Percentiles rank a stretch among this genome's conserved stretches.
Conservation (phyloP, 2,888 invertebrate genomes). For the Cerceris rybyensis region DNA sequence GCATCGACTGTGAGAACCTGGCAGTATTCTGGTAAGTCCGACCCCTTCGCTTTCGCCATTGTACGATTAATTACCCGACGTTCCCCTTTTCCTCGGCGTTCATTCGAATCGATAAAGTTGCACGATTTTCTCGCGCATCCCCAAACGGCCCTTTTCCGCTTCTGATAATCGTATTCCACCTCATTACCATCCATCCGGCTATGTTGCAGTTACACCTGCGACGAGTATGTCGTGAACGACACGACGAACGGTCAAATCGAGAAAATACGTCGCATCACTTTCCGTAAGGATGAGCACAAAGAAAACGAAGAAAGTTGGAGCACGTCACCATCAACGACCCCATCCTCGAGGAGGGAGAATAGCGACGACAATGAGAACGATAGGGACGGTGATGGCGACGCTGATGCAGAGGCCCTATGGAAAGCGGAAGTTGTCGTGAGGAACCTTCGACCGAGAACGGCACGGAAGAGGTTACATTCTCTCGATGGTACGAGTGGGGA, state of each 20-base stretch:
- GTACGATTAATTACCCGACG: conserved; percentile 3
- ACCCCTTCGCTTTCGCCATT: conserved; percentile 30
- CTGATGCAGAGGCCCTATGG: conserved; percentile 79
- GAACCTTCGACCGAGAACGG: conserved; percentile 85
- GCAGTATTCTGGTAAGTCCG: conserved; percentile 89
- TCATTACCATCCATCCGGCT: too few species aligned
- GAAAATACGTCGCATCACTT: conserved; percentile 83
- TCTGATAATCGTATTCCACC: too few species aligned
- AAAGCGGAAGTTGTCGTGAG: conserved; percentile 83
- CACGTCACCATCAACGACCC: conserved; percentile 72
- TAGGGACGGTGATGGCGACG: conserved; percentile 69
- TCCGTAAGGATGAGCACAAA: conserved; percentile 76
- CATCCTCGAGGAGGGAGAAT: conserved; percentile 71
- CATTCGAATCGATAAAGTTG: not conserved
- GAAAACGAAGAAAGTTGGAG: conserved; percentile 79
- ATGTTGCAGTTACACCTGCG: conserved; percentile 88
- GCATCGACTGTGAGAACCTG: conserved; percentile 89
- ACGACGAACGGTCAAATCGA: conserved; percentile 84
- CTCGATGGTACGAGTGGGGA: conserved; percentile 84
- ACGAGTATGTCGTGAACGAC: conserved; percentile 91
- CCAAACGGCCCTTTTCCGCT: too few species aligned
- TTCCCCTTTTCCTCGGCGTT: not conserved
- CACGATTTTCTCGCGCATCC: not conserved
- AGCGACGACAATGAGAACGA: conserved; percentile 73
- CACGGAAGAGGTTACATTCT: conserved; percentile 85